Percentiles rank a stretch among this genome's conserved stretches.
Evolutionary conservation across 2,113 vertebrate species (phyloP).

Genomic region (Lophura nycthemera): DNA sequence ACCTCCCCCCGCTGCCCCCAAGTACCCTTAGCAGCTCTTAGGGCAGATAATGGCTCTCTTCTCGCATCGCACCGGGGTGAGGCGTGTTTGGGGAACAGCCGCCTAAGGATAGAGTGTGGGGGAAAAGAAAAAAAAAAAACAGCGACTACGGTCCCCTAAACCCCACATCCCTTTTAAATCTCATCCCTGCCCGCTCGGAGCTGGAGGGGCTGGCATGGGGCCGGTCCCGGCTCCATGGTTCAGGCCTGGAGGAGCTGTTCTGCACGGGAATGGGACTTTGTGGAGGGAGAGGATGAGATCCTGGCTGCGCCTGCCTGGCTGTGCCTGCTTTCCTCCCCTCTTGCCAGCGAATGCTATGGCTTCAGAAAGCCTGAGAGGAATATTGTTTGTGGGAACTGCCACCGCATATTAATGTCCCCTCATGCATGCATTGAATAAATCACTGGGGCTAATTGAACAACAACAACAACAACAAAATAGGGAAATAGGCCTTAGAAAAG

Average conservation of each 20-base stretch:
- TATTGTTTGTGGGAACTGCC: conserved; percentile 91
- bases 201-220: neutral
- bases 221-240: neutral
- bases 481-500: conserved; percentile 69
- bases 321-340: conserved; percentile 2
- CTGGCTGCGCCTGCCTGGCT: neutral
- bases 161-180: neutral
- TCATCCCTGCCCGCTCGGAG: neutral
- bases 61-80: neutral
- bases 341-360: conserved; percentile 62
- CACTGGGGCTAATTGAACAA: conserved; percentile 90
- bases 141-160: neutral
- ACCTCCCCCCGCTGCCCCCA: neutral
- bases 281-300: neutral
- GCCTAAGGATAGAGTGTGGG: neutral
- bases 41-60: neutral
- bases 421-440: conserved; percentile 92
- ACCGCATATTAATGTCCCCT: conserved; percentile 90
- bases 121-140: neutral
- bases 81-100: neutral
- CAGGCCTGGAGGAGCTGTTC: neutral
- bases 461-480: conserved; percentile 66
- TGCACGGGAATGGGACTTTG: neutral
- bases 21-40: neutral
- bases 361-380: conserved; percentile 76